Evolutionary conservation across 2,797 vertebrate genomes (phyloP).

Genomic region (Crotalus adamanteus): DNA sequence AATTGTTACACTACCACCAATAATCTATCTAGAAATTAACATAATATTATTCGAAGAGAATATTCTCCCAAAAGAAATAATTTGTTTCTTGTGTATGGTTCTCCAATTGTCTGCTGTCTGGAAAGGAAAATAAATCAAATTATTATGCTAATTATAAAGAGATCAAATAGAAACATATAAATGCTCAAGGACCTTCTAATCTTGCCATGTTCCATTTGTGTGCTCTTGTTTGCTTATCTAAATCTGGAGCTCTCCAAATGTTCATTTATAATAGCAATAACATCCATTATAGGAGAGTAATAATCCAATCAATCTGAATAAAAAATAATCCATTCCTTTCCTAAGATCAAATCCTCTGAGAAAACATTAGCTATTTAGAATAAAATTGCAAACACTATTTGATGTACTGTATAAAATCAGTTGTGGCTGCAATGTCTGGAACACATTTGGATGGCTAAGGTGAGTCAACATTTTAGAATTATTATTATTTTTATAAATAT

Average conservation of each 20-base stretch:
- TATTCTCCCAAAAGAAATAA: background rate
- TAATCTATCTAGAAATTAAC: conserved; percentile 8
- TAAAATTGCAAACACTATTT: background rate
- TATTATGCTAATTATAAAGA: conserved; percentile 23
- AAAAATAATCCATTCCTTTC: background rate
- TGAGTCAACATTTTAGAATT: background rate
- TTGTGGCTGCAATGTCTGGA: background rate
- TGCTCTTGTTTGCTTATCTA: background rate
- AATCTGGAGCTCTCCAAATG: too few species aligned
- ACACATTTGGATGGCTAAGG: background rate
- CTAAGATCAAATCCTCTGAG: too few species aligned
- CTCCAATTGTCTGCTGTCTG: background rate
- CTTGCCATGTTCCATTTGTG: too few species aligned
- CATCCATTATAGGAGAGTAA: too few species aligned
- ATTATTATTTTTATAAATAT: too few species aligned
- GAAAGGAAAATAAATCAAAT: conserved; percentile 39
- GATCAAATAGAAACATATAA: background rate
- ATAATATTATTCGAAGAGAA: background rate
- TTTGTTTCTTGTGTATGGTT: conserved; percentile 34
- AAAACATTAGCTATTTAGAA: too few species aligned
- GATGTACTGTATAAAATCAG: background rate
- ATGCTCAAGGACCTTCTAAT: conserved; percentile 11
- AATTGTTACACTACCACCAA: background rate
- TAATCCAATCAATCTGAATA: background rate
- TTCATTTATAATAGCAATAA: too few species aligned